phyloP scores from a whole-genome alignment of 2,797 vertebrate genomes.

The Onychomys torridus region DNA sequence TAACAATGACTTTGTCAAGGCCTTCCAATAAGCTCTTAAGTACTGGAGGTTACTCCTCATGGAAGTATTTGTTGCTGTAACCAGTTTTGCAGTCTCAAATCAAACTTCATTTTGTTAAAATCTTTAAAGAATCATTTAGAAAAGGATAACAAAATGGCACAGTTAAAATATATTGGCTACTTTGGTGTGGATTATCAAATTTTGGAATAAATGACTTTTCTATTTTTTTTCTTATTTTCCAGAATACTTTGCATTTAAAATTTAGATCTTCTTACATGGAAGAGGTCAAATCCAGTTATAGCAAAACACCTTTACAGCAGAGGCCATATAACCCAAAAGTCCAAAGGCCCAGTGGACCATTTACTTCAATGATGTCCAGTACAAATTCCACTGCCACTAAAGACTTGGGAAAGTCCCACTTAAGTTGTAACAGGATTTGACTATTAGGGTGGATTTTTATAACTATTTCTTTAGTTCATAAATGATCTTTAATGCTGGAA shows the following conservation, averaged over 20 bases:
- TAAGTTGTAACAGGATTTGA: constrained; percentile 85
- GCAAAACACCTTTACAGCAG: constrained; percentile 83
- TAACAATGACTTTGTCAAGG: constrained; percentile 65
- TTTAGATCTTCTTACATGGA: constrained; percentile 84
- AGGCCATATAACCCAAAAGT: constrained; percentile 84
- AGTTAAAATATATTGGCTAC: constrained; percentile 82
- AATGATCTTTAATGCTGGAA: constrained; percentile 68
- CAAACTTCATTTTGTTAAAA: constrained; percentile 57
- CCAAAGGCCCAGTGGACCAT: constrained; percentile 83
- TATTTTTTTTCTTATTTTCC: constrained; percentile 84
- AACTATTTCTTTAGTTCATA: constrained; percentile 6
- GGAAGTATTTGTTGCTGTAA: constrained; percentile 53
- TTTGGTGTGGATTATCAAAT: constrained; percentile 82
- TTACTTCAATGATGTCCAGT: constrained; percentile 85
- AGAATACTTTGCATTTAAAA: constrained; percentile 84
- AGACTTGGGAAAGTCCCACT: constrained; percentile 83
- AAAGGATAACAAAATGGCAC: constrained; percentile 75
- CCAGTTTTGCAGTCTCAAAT: constrained; percentile 42
- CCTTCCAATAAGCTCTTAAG: neutral
- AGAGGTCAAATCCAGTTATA: constrained; percentile 85
- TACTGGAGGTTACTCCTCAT: constrained; percentile 61
- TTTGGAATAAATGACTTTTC: constrained; percentile 84
- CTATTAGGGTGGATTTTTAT: constrained; percentile 76
- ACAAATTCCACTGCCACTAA: constrained; percentile 84
- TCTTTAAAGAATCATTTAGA: constrained; percentile 58